phyloP scores from a whole-genome alignment of 2,797 vertebrate genomes.

The Eulemur mongoz region DNA sequence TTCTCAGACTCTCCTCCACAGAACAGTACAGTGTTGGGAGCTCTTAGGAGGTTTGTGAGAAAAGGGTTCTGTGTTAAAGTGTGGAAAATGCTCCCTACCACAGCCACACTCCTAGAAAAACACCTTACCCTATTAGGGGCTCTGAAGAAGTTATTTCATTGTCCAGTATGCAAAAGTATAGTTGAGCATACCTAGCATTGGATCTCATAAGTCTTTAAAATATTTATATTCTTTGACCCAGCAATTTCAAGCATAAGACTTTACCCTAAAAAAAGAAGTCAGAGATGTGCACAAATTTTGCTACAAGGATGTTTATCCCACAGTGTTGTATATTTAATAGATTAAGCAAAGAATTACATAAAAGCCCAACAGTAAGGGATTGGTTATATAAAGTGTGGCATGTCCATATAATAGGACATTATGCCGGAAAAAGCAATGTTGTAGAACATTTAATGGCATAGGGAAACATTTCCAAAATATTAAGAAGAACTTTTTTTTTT shows the following conservation, averaged over 20 bases:
- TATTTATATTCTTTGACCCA: not conserved
- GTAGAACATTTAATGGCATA: not conserved
- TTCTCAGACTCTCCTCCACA: not conserved
- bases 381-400: not conserved
- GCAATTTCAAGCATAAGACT: not conserved
- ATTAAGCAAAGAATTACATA: not conserved
- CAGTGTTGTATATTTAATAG: not conserved
- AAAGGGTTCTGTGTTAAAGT: not conserved
- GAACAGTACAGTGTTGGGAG: not conserved
- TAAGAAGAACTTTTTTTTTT: not conserved
- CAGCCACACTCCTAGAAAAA: not conserved
- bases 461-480: not conserved
- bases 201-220: constrained; percentile 11
- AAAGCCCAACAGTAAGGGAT: not conserved
- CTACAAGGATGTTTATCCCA: not conserved
- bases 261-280: not conserved
- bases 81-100: not conserved
- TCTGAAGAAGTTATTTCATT: not conserved
- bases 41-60: not conserved
- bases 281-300: not conserved
- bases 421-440: not conserved
- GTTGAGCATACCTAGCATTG: not conserved
- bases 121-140: not conserved
- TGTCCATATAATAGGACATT: not conserved
- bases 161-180: not conserved